phyloP scores from a whole-genome alignment of 2,888 invertebrate genomes.

The Druceiella hillmani region DNA sequence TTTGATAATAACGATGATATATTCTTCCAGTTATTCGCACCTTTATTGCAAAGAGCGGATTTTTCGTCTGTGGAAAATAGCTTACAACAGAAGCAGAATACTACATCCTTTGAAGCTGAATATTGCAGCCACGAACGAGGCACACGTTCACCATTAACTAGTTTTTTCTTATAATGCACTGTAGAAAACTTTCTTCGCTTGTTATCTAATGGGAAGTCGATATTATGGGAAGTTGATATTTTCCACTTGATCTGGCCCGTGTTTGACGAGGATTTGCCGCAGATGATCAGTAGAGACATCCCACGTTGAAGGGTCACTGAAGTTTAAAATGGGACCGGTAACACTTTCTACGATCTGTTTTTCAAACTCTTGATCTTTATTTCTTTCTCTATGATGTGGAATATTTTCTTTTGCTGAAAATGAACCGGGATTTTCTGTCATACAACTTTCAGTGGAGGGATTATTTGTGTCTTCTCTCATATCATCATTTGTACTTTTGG shows the following conservation, averaged over 20 bases:
- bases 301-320: conserved; percentile 1
- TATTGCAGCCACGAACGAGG: conserved; percentile 14
- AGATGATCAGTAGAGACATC: conserved; percentile 6
- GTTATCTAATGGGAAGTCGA: conserved; percentile 12
- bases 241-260: conserved; percentile 10
- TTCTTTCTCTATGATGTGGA: no score
- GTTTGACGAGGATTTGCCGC: conserved; percentile 8
- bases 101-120: conserved; percentile 10
- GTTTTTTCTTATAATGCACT: conserved; percentile 11
- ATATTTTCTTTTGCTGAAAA: neutral
- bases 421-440: neutral
- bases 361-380: neutral
- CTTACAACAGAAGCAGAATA: conserved; percentile 16
- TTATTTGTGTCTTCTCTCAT: neutral
- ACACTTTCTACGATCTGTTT: conserved; percentile 1
- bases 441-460: neutral
- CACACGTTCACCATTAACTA: conserved; percentile 11
- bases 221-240: conserved; percentile 8
- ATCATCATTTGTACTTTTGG: neutral
- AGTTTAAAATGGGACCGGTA: conserved; percentile 1
- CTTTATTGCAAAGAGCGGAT: conserved; percentile 11
- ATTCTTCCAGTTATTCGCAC: conserved; percentile 16
- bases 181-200: conserved; percentile 14
- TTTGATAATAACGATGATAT: conserved; percentile 8
- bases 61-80: conserved; percentile 12